A percentile compares a stretch with the other conserved stretches of the same genome.
Evolutionary conservation across 2,797 vertebrate genomes (phyloP).

Genomic region (Phalanger gymnotis): DNA sequence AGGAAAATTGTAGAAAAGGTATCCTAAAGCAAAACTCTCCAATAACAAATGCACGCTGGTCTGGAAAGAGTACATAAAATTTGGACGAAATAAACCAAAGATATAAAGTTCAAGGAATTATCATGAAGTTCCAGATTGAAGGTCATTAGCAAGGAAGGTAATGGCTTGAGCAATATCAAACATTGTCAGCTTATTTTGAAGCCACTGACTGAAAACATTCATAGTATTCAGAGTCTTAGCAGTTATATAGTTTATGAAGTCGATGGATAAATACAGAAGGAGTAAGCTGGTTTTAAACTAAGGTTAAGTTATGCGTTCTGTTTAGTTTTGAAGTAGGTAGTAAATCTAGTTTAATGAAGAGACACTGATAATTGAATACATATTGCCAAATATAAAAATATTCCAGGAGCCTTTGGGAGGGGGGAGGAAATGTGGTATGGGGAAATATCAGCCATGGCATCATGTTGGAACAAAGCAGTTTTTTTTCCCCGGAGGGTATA

Average conservation of each 20-base stretch:
- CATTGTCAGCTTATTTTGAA: background rate
- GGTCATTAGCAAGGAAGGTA: conserved; percentile 16
- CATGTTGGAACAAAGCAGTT: conserved; percentile 67
- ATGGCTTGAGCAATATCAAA: conserved; percentile 6
- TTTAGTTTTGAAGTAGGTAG: background rate
- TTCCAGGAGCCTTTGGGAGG: background rate
- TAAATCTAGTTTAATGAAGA: background rate
- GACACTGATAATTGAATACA: conserved; percentile 42
- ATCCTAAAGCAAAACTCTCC: background rate
- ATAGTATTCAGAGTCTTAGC: background rate
- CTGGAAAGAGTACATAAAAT: background rate
- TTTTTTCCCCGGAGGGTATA: conserved; percentile 54
- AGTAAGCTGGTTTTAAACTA: background rate
- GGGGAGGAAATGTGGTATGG: background rate
- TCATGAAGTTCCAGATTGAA: conserved; percentile 33
- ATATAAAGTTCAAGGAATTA: background rate
- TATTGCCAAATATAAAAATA: conserved; percentile 59
- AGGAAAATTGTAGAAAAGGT: conserved; percentile 67
- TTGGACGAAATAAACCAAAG: background rate
- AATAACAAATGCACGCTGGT: background rate
- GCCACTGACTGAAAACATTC: conserved; percentile 33
- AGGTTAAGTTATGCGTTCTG: background rate
- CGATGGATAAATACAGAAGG: background rate
- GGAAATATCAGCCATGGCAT: conserved; percentile 61
- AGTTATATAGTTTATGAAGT: background rate